Evolutionary conservation across 2,888 invertebrate species (phyloP), one percentile per base, ranked within the genome.

Genomic region (Hemistola chrysoprasaria): DNA sequence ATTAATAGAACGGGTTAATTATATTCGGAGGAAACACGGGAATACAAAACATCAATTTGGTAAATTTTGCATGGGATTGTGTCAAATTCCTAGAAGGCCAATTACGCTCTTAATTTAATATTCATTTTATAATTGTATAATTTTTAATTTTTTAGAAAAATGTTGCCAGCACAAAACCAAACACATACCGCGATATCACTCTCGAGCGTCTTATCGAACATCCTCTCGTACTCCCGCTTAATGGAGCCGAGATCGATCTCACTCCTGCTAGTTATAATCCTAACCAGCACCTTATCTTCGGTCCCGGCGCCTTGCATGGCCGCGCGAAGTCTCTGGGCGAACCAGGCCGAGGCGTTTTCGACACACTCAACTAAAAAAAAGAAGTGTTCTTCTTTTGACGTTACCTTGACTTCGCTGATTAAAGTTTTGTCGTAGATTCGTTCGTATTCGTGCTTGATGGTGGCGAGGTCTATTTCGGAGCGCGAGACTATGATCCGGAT

Each of bases 221-320:
- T 78, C 23, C 91, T 78, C 73, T 94, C 93, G 75, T 93, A 95
- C 69, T 94, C 94, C 24, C 80, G 74, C 79, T 93, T 94, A 63
- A 95, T 92, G 50, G 84, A 83, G 11, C 85, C 92, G 61, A 95
- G 88, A 78, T 95, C 95, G 6, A 93, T 81, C 89, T 94, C 92
- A 1, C 92, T 90, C 43, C 94, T 89, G 44, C 91, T 90, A 11
- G 92, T 91, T 33, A 95, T 78, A 49, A 95, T 91, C 43, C 95
- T 85, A 24, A 95, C 91, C 6, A 95, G 78, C 0, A 92, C 90
- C 41, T 75, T 72, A 72, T 95, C 95, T 46, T 93, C 92, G 0
- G 95, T 95, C 7, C 95, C 95, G 1, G 90, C 81, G 6, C 95
- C 95, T 55, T 91, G 85, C 90, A 94, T 91, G 0, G 93, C 92